phyloP scores from a whole-genome alignment of 1,140 invertebrate species.

The Wasmannia auropunctata region DNA sequence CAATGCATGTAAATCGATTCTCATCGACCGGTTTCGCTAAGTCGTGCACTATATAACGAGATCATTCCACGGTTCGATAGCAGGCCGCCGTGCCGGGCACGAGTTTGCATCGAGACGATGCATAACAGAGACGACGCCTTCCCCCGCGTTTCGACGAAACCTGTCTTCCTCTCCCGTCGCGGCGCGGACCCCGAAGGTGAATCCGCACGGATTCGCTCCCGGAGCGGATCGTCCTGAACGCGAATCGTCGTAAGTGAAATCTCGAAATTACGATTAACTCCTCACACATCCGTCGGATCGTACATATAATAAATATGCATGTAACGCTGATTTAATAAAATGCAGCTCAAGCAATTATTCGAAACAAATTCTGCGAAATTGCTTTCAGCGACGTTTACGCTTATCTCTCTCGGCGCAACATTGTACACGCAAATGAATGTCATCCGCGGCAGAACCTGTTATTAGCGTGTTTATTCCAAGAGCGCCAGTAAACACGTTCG shows the following conservation, averaged over 20 bases:
- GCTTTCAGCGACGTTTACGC: not conserved
- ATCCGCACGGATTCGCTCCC: not conserved
- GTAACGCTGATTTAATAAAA: not conserved
- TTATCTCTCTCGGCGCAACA: not conserved
- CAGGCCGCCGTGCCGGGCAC: constrained; percentile 49
- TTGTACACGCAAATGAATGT: not conserved
- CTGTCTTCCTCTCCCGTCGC: not conserved
- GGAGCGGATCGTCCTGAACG: not conserved
- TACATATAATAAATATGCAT: not conserved
- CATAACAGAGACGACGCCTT: constrained; percentile 59
- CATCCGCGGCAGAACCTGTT: not conserved
- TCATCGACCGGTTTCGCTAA: constrained; percentile 76
- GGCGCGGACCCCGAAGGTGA: not conserved
- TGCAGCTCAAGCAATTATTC: not conserved
- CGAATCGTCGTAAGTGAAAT: not conserved
- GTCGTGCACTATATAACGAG: constrained; percentile 70
- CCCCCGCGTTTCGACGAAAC: constrained; percentile 36
- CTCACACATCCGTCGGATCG: not conserved
- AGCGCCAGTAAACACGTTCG: not conserved
- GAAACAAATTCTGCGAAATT: not conserved
- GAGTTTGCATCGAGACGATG: constrained; percentile 55
- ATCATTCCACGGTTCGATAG: constrained; percentile 56
- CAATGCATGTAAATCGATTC: constrained; percentile 72
- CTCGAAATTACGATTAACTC: not conserved
- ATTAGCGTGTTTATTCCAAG: not conserved